Base-by-base conservation (phyloP, 2,797 vertebrate genomes). In the Tenualosa ilisha region DNA sequence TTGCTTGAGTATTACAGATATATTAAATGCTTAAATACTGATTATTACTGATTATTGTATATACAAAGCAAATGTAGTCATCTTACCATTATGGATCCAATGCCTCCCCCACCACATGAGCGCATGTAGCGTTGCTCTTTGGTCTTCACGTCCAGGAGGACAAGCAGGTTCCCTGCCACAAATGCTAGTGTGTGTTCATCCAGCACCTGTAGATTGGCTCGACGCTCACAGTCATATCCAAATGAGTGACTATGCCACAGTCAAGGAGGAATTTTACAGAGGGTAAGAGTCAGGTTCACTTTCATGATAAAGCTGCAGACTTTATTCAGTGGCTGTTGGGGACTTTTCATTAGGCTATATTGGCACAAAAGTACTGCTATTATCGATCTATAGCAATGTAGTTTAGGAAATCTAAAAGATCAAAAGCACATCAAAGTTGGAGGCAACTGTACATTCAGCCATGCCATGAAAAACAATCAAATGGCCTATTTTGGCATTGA, bases 181-280 rank as follows among this genome's bases (percentile, higher is more conserved):
- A 96, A 98, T 4, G 95, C 40, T 86, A 97, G 53, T 0, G 95
- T 97, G 5, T 49, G 88, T 72, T 92, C 93, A 53, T 98, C 96
- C 91, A 98, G 91, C 82, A 97, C 88, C 83, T 97, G 95, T 43
- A 99, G 94, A 91, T 99, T 99, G 40, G 92, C 93, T 37, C 95
- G 93, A 87, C 94, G 96, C 20, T 86, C 91, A 79, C 96, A 96
- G 91, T 98, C 98, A 86, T 98, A 99, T 2, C 98, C 97, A 89
- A 98, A 98, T 11, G 97, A 98, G 94, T 98, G 94, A 85, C 98
- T 99, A 88, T 59, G 54, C 5, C 6, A 12, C 40, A 13, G 81
- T 91, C 89, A 91, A 92, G 88, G 91, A 87, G 17, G 40, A 51
- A 43, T 40, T 59, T 56, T 13, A 8, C 8, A 9, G 12, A 37